Percentiles rank a stretch among this genome's conserved stretches.
phyloP scores from a whole-genome alignment of 2,113 vertebrate species.

The Silurus glanis region DNA sequence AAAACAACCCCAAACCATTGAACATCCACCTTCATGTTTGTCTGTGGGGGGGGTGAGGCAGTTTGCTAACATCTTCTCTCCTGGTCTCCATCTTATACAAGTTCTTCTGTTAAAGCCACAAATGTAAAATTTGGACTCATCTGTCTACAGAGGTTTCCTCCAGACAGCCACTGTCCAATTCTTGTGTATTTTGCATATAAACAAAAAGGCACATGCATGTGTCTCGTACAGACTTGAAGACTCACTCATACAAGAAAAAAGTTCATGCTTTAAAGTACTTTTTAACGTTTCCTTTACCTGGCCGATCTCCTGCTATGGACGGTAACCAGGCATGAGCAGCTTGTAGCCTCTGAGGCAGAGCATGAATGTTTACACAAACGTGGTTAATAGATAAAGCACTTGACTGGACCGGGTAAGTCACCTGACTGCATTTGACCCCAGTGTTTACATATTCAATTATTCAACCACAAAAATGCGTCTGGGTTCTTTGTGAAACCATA shows the following conservation, averaged over 20 bases:
- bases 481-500: neutral
- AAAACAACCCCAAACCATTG: no score
- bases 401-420: neutral
- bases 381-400: neutral
- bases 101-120: no score
- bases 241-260: neutral
- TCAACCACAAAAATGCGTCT: slow-evolving; percentile 16
- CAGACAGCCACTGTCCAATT: no score
- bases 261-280: neutral
- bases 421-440: neutral
- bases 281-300: neutral
- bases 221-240: no score
- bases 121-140: no score
- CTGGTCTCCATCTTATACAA: no score
- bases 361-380: neutral
- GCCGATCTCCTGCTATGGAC: neutral
- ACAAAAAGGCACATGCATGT: no score
- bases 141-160: no score
- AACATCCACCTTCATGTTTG: no score
- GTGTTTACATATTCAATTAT: slow-evolving; percentile 28
- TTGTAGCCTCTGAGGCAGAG: neutral
- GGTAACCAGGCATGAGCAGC: neutral
- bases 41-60: no score
- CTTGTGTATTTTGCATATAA: no score
- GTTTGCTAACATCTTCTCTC: no score